These are phyloP conservation scores for Oxytorus armatus DNA, from an alignment of 2,888 invertebrate genomes.

Conservation along the genomic window DNA sequence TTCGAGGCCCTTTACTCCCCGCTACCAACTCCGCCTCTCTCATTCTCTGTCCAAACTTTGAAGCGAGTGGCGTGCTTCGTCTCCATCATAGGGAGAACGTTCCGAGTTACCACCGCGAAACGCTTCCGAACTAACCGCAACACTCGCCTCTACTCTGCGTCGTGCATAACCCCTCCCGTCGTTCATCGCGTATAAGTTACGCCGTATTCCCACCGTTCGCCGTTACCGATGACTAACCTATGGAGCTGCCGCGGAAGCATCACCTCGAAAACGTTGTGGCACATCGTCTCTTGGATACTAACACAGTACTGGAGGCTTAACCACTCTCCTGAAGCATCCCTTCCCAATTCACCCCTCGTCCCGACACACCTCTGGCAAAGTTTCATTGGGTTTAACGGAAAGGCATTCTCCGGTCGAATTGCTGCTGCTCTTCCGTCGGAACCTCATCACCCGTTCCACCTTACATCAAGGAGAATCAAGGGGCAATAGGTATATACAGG, in stretches of 20 bases:
- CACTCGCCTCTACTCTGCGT: conserved; percentile 65
- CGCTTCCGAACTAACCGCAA: conserved; percentile 72
- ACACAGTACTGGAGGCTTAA: conserved; percentile 39
- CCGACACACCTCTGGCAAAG: conserved; percentile 59
- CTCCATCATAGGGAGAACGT: conserved; percentile 72
- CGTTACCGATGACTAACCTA: conserved; percentile 38
- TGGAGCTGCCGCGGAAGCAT: conserved; percentile 43
- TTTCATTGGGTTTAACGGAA: conserved; percentile 71
- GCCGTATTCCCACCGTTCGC: conserved; percentile 45
- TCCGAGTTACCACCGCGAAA: conserved; percentile 70
- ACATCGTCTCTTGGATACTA: conserved; percentile 49
- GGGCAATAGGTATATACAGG: conserved; percentile 21
- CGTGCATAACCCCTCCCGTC: conserved; percentile 65
- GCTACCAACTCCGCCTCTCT: conserved; percentile 46
- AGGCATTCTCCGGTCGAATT: conserved; percentile 67
- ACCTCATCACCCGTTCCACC: conserved; percentile 62
- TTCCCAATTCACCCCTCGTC: conserved; percentile 51
- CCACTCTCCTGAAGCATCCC: conserved; percentile 39
- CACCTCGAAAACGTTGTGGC: conserved; percentile 60
- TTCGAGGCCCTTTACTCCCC: conserved; percentile 21
- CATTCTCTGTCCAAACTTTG: conserved; percentile 73
- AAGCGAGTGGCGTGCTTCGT: conserved; percentile 74
- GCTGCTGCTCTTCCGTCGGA: conserved; percentile 65
- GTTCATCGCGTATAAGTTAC: conserved; percentile 57
- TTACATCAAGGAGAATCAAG: conserved; percentile 33